Evolutionary conservation across 1,140 invertebrate species (phyloP).

Genomic region (Apis mellifera): Amel_HAv3.1 CM009932.2:15364501-15365000

Average conservation of each 20-base stretch:
- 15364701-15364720: no score
- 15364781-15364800: no score
- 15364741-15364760: no score
- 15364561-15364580: constrained; percentile 30
- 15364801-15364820: no score
- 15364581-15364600: not conserved
- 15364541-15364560: not conserved
- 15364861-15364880: no score
- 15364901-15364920: no score
- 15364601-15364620: not conserved
- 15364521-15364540: not conserved
- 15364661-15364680: not conserved
- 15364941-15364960: not conserved
- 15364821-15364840: no score
- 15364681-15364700: not conserved
- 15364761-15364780: no score
- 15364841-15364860: no score
- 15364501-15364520: constrained; percentile 23
- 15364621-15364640: not conserved
- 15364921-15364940: no score
- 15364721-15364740: no score
- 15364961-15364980: not conserved
- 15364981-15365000: not conserved
- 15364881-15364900: no score
- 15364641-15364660: not conserved